Evolutionary conservation across 1,140 invertebrate genomes (phyloP), one percentile per base, ranked within the genome.

Genomic region (Drosophila cardini): DNA sequence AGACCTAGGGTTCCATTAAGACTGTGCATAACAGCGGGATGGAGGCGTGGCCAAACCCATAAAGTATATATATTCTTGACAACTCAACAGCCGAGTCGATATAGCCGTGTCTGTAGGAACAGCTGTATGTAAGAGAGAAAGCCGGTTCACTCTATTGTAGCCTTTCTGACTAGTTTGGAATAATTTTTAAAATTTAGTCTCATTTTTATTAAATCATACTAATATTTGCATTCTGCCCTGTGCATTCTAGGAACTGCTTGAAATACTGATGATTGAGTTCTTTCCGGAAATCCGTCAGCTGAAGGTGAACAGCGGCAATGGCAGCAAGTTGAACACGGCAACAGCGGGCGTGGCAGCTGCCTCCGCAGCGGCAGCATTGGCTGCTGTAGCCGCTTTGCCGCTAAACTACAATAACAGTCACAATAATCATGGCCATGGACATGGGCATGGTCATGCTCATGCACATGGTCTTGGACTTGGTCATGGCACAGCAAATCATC

Each of bases 181-280:
- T n/a, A n/a, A n/a, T n/a, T n/a, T 34, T 38, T 10, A 11, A 38
- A 2, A 38, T 38, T 40, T 15, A 43, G 8, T 11, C 11, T 13
- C 7, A 10, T 11, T 0, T 50, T 30, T 18, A 4, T 16, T n/a
- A 34, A 26, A 50, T 38, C 43, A 62, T 21, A 30, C 9, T 56
- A 0, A 26, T 4, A 3, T n/a, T 42, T 45, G 40, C 15, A n/a
- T 46, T 52, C 58, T 94, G 11, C 3, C 21, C 1, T 26, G 4
- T 26, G 3, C 21, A 26, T 26, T 26, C 21, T 91, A 96, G 96
- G 96, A 96, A 92, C 93, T 96, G 42, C 94, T 96, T 72, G 96
- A 96, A 93, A 93, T 96, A 43, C 91, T 95, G 15, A 94, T 96
- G 80, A 93, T 95, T 76, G 95, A 96, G 92, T 93, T 95, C 79